Conservation (phyloP, 2,797 vertebrate genomes). For the Streptopelia turtur region DNA sequence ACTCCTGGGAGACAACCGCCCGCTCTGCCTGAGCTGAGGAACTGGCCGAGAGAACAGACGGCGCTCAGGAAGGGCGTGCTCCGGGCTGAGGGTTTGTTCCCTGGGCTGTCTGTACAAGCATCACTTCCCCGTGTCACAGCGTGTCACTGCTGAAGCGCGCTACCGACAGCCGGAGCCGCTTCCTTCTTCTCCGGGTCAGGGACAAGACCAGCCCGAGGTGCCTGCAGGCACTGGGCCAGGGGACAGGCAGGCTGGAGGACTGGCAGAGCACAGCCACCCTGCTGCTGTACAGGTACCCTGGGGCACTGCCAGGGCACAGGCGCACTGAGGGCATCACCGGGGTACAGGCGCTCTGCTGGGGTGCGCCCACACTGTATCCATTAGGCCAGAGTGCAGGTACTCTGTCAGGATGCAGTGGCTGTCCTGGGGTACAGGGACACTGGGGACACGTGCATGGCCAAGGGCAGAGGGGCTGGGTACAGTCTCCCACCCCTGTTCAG, state of each 20-base stretch:
- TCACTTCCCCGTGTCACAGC: slow-evolving; percentile 49
- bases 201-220: not conserved
- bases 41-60: not conserved
- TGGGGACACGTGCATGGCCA: not conserved
- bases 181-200: slow-evolving; percentile 18
- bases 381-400: not conserved
- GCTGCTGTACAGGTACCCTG: not conserved
- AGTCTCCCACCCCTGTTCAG: not conserved
- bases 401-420: not conserved
- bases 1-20: not conserved
- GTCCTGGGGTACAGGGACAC: not conserved
- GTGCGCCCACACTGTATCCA: not conserved
- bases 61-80: slow-evolving; percentile 59
- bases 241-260: not conserved
- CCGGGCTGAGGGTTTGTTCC: slow-evolving; percentile 10
- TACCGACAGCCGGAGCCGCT: not conserved
- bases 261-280: not conserved
- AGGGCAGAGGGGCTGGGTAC: not conserved
- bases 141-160: not conserved
- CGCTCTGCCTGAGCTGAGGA: not conserved
- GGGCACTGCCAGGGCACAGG: not conserved
- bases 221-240: not conserved
- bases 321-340: not conserved
- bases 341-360: not conserved
- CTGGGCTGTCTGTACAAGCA: slow-evolving; percentile 22